Evolutionary conservation across 2,888 invertebrate genomes (phyloP).

Genomic region (Isotomurus palustris): DNA sequence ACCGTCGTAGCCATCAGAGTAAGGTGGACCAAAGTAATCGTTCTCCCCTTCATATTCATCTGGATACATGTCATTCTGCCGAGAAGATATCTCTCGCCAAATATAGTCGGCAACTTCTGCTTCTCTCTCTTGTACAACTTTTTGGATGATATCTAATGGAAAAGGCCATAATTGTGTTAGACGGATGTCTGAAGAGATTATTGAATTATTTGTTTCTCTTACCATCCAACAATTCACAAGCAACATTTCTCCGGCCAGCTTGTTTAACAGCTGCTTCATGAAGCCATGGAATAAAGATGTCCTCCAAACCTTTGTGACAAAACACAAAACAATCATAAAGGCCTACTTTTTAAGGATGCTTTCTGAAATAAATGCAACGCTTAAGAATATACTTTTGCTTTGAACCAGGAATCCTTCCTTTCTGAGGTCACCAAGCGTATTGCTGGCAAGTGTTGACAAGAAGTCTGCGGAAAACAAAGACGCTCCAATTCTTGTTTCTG

Average conservation of each 20-base stretch:
- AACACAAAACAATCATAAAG: background rate
- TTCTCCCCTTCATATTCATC: background rate
- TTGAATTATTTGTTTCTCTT: background rate
- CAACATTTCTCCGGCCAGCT: background rate
- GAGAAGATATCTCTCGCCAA: slow-evolving; percentile 8
- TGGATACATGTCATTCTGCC: background rate
- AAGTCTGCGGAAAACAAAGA: slow-evolving; percentile 79
- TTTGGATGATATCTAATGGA: slow-evolving; percentile 5
- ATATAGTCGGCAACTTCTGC: slow-evolving; percentile 11
- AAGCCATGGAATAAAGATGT: slow-evolving; percentile 20
- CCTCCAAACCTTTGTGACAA: slow-evolving; percentile 11
- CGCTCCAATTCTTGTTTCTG: slow-evolving; percentile 72
- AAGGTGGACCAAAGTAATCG: background rate
- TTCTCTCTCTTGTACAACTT: background rate
- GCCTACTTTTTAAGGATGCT: background rate
- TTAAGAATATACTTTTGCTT: too few species aligned
- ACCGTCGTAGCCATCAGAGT: background rate
- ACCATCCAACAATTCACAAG: slow-evolving; percentile 25
- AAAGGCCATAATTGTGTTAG: background rate
- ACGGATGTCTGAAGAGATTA: background rate
- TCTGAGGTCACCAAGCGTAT: slow-evolving; percentile 11
- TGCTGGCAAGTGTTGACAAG: slow-evolving; percentile 76
- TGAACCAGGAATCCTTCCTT: slow-evolving; percentile 16
- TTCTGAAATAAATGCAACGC: background rate
- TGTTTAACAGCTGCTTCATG: slow-evolving; percentile 4